Base-by-base conservation (phyloP, 2,797 vertebrate species). In the Falco concolor region DNA sequence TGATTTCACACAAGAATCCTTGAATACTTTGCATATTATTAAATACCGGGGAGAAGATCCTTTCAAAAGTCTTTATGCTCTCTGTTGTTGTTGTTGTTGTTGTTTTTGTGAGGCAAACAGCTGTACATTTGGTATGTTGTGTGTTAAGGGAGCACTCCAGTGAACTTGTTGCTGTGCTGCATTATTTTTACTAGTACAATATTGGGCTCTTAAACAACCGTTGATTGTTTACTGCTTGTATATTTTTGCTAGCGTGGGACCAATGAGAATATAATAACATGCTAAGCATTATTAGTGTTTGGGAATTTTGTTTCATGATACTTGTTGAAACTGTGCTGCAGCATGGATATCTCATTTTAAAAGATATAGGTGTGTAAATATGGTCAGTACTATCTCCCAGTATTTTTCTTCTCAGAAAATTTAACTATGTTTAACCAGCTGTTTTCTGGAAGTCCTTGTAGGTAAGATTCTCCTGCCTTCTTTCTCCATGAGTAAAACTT, bases 141-240 rank as follows among this genome's bases (percentile, higher is more conserved):
- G 94, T 91, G 87, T 92, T 87, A 84, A 82, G 73, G 89, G 52
- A 97, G 90, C 90, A 95, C 93, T 96, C 90, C 84, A 93, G 79
- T 96, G 96, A 98, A 98, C 98, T 98, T 98, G 98, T 98, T 98
- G 98, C 97, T 97, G 84, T 90, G 74, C 95, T 96, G 95, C 87
- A 92, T 97, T 96, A 90, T 97, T 96, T 94, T 96, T 93, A 45
- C 84, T 84, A 44, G 50, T 88, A 63, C 34, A 49, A 38, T 84
- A 78, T 82, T 54, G 82, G 57, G 38, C 65, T 97, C 57, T 82
- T 70, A 90, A 91, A 74, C 59, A 69, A 34, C 45, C 2, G 0
- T 59, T 89, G 76, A 32, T 25, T 78, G 44, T 80, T 86, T 92
- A 44, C 25, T 88, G 73, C 79, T 73, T 76, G 22, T 47, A 13